These are phyloP conservation scores for Yponomeuta malinellus DNA, from an alignment of 2,888 invertebrate genomes.

Conservation along the genomic window DNA sequence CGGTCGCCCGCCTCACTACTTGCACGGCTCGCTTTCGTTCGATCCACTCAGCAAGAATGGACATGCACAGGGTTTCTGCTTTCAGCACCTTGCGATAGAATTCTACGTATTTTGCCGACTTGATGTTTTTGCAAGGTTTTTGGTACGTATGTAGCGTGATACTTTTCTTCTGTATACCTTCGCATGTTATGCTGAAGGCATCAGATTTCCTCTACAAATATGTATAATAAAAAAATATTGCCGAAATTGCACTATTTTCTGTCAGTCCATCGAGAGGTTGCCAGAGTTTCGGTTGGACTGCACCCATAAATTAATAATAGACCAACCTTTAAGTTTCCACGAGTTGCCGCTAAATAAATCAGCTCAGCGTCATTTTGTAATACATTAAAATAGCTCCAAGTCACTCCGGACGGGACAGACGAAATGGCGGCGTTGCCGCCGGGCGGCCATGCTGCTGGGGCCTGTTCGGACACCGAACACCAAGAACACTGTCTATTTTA, in stretches of 20 bases:
- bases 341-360: constrained; percentile 49
- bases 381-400: constrained; percentile 45
- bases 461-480: not conserved
- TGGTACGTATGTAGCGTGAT: not conserved
- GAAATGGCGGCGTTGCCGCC: constrained; percentile 39
- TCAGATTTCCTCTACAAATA: not conserved
- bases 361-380: constrained; percentile 34
- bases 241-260: not conserved
- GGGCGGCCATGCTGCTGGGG: not conserved
- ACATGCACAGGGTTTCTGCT: constrained; percentile 17
- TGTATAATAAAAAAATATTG: not conserved
- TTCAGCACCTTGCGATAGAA: constrained; percentile 18
- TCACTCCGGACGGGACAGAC: constrained; percentile 70
- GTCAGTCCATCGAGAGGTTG: not conserved
- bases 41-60: constrained; percentile 12
- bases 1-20: constrained; percentile 12
- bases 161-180: not conserved
- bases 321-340: constrained; percentile 35
- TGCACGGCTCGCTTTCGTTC: constrained; percentile 26
- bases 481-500: not conserved
- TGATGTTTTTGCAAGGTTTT: constrained; percentile 16
- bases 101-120: constrained; percentile 18
- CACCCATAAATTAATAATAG: constrained; percentile 28
- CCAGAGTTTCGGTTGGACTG: not conserved
- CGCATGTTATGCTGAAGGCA: no score